A percentile compares a stretch with the other conserved stretches of the same genome.
These are phyloP conservation scores for Calyptomena viridis DNA, from an alignment of 2,113 vertebrate genomes.

Conservation along the genomic window DNA sequence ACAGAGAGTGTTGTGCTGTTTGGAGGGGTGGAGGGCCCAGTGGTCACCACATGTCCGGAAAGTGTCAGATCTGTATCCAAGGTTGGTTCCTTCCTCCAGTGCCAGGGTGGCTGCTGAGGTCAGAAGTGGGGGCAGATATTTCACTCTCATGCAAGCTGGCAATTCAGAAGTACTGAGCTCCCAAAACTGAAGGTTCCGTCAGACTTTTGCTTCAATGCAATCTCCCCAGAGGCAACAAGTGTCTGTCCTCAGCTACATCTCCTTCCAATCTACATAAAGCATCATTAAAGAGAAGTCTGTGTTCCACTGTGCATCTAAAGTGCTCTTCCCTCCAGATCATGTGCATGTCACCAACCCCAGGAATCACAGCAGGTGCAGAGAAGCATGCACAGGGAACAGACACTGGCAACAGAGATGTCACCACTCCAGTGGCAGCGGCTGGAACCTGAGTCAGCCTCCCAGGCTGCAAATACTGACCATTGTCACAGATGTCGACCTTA, in stretches of 20 bases:
- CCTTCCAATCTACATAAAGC: background rate
- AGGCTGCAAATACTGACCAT: background rate
- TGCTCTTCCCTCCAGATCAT: rapidly evolving
- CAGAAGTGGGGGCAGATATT: background rate
- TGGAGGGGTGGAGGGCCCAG: background rate
- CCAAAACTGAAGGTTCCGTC: background rate
- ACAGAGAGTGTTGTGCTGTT: background rate
- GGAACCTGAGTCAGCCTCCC: background rate
- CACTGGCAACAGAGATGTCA: background rate
- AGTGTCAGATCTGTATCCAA: background rate
- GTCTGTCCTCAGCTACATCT: background rate
- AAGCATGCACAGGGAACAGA: background rate
- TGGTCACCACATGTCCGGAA: background rate
- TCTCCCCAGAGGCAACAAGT: background rate
- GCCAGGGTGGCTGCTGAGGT: background rate
- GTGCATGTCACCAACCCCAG: background rate
- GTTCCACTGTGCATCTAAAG: background rate
- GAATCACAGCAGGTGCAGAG: background rate
- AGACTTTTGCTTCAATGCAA: background rate
- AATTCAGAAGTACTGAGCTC: background rate
- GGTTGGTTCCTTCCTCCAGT: background rate
- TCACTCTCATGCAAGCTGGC: background rate
- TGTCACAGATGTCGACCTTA: background rate
- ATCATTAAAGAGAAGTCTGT: background rate
- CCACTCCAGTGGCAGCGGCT: background rate